phyloP scores from a whole-genome alignment of 2,888 invertebrate species.

The Mesorhabditis belari region DNA sequence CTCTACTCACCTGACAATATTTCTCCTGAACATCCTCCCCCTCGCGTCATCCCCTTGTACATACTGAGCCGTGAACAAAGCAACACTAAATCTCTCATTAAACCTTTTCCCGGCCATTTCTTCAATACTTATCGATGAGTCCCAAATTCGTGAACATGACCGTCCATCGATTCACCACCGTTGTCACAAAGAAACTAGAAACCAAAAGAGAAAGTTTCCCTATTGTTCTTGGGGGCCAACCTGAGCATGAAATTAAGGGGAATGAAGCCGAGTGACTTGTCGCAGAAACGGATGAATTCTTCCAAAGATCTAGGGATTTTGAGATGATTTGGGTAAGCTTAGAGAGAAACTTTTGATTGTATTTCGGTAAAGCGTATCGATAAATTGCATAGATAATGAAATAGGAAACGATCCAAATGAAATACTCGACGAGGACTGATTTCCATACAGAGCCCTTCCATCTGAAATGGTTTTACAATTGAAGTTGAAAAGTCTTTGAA shows the following conservation, averaged over 20 bases:
- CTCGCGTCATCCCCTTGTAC: background rate
- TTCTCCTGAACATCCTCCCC: background rate
- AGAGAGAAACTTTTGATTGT: background rate
- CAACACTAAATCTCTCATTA: background rate
- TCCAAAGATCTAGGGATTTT: background rate
- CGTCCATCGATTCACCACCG: background rate
- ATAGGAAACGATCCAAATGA: background rate
- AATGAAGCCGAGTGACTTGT: background rate
- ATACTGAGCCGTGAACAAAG: background rate
- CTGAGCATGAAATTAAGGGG: background rate
- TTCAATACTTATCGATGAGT: background rate
- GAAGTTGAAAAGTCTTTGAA: too few relatives aligned
- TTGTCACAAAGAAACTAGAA: background rate
- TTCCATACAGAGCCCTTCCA: background rate
- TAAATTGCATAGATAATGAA: background rate
- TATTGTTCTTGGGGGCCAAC: too few relatives aligned
- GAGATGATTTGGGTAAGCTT: background rate
- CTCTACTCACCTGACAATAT: background rate
- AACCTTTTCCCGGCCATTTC: too few relatives aligned
- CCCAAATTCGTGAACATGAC: background rate
- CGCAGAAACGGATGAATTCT: background rate
- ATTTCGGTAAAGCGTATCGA: background rate
- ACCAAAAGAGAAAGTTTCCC: too few relatives aligned
- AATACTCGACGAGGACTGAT: background rate
- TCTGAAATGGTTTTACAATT: background rate